These are phyloP conservation scores for Heteromurus nitidus DNA, from an alignment of 2,888 invertebrate genomes.

Conservation along the genomic window DNA sequence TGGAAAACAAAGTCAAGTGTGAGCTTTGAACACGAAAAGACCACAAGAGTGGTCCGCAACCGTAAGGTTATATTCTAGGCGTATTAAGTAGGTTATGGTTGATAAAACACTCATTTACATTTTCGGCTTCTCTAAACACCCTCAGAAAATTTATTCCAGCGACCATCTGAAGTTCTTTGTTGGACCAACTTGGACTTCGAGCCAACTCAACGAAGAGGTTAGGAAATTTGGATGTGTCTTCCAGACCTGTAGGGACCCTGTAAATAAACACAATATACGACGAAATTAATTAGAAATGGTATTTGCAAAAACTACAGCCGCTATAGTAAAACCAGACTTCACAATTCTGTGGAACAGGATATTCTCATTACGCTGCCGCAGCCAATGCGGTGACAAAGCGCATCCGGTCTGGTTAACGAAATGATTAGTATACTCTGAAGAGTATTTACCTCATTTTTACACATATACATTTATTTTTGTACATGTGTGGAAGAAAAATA, in stretches of 20 bases:
- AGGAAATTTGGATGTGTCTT: slow-evolving; percentile 80
- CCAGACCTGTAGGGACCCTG: slow-evolving; percentile 78
- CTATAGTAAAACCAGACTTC: no score
- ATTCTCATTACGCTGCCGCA: no score
- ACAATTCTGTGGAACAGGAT: no score
- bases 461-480: no score
- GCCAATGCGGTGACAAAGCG: no score
- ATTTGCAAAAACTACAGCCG: not conserved
- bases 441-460: no score
- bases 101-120: slow-evolving; percentile 70
- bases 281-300: slow-evolving; percentile 13
- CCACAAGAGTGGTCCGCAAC: no score
- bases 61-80: no score
- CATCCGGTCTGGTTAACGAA: no score
- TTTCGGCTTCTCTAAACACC: slow-evolving; percentile 75
- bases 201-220: slow-evolving; percentile 80
- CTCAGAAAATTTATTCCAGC: slow-evolving; percentile 77
- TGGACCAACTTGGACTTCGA: slow-evolving; percentile 77
- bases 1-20: slow-evolving; percentile 29
- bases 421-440: no score
- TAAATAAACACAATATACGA: no score
- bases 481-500: no score
- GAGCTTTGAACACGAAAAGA: not conserved
- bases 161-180: slow-evolving; percentile 76
- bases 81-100: not conserved